A percentile compares a stretch with the other conserved stretches of the same genome.
These are phyloP conservation scores for Sebastes kiyomatsui DNA, from an alignment of 2,797 vertebrate species.

Conservation along the genomic window DNA sequence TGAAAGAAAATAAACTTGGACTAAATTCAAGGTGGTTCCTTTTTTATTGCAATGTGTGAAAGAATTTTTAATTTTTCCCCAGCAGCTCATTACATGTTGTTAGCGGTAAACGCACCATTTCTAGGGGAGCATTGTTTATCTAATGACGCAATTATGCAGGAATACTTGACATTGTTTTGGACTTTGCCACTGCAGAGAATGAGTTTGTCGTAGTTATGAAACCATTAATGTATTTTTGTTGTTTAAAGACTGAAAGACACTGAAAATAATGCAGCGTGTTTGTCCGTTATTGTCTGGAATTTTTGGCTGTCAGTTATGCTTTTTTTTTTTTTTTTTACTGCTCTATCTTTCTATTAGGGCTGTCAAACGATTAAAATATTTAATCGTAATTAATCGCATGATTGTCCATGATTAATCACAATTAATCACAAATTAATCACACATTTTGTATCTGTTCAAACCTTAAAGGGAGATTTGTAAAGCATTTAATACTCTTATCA, in stretches of 20 bases:
- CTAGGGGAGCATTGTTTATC: not conserved
- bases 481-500: too few species aligned
- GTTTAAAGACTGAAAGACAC: not conserved
- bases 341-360: not conserved
- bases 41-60: not conserved
- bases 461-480: too few species aligned
- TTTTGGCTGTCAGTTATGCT: not conserved
- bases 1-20: conserved; percentile 14
- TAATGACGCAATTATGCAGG: conserved; percentile 10
- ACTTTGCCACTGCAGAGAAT: not conserved
- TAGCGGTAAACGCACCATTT: not conserved
- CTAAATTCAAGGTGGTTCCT: not conserved
- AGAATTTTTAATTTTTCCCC: not conserved
- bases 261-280: not conserved
- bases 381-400: too few species aligned
- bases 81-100: not conserved
- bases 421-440: too few species aligned
- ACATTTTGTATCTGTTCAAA: too few species aligned
- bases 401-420: too few species aligned
- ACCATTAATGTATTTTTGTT: not conserved
- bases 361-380: too few species aligned
- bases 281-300: not conserved
- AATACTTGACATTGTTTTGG: not conserved
- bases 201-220: conserved; percentile 8
- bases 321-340: not conserved